phyloP scores from a whole-genome alignment of 2,797 vertebrate species.

The Paramormyrops hopkinsi region DNA sequence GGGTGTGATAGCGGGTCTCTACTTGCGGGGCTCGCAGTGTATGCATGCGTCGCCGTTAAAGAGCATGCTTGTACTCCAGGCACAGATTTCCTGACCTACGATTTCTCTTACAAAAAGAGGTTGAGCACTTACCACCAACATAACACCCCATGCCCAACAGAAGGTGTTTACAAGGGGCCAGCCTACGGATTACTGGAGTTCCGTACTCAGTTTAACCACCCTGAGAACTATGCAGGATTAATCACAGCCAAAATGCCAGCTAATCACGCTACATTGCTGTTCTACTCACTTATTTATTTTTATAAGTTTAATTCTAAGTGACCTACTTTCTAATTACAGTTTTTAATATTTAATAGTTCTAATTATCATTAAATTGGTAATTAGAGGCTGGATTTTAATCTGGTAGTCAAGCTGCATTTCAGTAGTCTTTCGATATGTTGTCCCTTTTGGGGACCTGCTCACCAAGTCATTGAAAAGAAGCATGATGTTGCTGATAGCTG shows the following conservation, averaged over 20 bases:
- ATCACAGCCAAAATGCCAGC: neutral
- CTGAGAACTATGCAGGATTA: neutral
- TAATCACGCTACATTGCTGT: neutral
- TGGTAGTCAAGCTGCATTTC: neutral
- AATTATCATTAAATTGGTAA: neutral
- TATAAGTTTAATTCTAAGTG: neutral
- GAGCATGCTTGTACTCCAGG: neutral
- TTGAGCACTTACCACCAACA: neutral
- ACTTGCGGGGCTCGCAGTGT: neutral
- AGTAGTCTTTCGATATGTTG: neutral
- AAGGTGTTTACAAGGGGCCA: neutral
- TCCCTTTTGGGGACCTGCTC: neutral
- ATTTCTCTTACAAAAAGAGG: neutral
- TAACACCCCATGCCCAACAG: neutral
- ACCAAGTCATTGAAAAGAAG: neutral
- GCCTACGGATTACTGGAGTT: neutral
- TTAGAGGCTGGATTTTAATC: neutral
- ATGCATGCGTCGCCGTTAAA: neutral
- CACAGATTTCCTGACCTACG: neutral
- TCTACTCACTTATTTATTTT: neutral
- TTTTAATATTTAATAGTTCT: neutral
- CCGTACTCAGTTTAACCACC: neutral
- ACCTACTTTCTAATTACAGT: neutral
- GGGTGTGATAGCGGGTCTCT: neutral
- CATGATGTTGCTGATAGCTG: neutral